Conservation (phyloP, 2,797 vertebrate genomes). For the Gymnothorax javanicus region DNA sequence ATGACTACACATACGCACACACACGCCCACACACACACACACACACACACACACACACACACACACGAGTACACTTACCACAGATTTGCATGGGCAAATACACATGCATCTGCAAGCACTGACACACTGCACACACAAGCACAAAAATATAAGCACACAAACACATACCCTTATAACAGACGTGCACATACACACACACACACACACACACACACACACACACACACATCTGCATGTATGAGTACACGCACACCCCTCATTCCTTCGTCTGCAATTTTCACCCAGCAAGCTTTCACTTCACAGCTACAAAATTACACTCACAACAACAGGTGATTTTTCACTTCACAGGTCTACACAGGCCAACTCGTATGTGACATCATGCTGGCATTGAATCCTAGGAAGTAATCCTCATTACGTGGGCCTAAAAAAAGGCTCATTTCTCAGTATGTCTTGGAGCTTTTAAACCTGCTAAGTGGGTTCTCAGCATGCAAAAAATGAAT, state of each 20-base stretch:
- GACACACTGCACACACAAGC: no score
- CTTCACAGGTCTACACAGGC: not conserved
- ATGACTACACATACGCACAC: not conserved
- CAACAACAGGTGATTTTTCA: not conserved
- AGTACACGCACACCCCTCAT: not conserved
- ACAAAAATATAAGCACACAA: no score
- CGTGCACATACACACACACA: not conserved
- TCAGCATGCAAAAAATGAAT: not conserved
- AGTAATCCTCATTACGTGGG: not conserved
- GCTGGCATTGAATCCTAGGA: not conserved
- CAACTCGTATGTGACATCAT: not conserved
- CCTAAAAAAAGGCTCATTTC: not conserved
- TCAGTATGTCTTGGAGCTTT: not conserved
- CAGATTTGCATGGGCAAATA: no score
- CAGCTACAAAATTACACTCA: not conserved
- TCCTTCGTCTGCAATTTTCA: not conserved
- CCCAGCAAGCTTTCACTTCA: not conserved
- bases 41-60: no score
- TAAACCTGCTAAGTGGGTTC: not conserved
- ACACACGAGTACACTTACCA: no score
- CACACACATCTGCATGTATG: no score
- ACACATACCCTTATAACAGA: not conserved
- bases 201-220: no score
- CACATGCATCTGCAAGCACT: no score
- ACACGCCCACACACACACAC: no score